Conservation (phyloP, 2,113 vertebrate species). For the Pseudopodoces humilis region DNA sequence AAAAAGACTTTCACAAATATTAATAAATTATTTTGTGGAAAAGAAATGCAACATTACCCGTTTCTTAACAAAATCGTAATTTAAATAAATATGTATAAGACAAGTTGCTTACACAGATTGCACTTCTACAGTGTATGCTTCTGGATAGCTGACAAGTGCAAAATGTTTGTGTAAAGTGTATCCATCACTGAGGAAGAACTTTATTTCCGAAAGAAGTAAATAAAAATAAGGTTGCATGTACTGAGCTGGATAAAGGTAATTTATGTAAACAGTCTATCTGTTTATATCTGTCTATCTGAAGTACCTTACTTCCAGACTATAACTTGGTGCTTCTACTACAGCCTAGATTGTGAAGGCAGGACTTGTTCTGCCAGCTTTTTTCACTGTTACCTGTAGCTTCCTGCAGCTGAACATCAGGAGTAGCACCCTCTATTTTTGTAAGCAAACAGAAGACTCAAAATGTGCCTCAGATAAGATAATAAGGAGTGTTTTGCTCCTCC, state of each 20-base stretch:
- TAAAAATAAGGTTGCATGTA: neutral
- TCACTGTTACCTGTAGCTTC: neutral
- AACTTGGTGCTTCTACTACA: neutral
- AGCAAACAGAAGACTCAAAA: neutral
- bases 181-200: neutral
- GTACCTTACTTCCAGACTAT: neutral
- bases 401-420: neutral
- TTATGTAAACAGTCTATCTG: neutral
- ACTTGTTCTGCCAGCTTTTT: neutral
- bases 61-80: neutral
- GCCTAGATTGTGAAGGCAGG: neutral
- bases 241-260: neutral
- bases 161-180: neutral
- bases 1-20: constrained; percentile 15
- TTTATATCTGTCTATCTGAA: neutral
- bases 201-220: neutral
- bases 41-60: neutral
- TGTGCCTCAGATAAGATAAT: neutral
- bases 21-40: neutral
- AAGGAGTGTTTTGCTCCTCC: neutral
- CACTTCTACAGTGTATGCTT: neutral
- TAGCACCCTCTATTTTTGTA: neutral
- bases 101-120: neutral
- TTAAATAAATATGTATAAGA: neutral
- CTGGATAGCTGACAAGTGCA: neutral